phyloP scores from a whole-genome alignment of 2,797 vertebrate genomes.

The Hyperoplus immaculatus region DNA sequence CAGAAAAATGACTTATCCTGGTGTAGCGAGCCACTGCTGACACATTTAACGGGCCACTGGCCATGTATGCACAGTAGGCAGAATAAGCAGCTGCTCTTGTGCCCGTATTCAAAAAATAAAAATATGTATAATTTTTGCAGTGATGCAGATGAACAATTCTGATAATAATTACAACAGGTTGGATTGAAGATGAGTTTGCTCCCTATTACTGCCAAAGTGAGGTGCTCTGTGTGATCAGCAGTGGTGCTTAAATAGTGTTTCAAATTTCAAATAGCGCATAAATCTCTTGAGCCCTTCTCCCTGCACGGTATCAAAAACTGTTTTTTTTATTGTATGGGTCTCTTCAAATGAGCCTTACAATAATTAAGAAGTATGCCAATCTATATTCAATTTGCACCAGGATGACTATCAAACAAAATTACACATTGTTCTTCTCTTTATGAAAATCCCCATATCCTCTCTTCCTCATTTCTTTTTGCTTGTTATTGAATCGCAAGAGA shows the following conservation, averaged over 20 bases:
- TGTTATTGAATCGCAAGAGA: conserved; percentile 74
- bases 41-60: conserved; percentile 85
- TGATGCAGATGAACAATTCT: conserved; percentile 23
- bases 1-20: conserved; percentile 9
- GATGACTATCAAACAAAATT: conserved; percentile 73
- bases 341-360: conserved; percentile 72
- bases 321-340: conserved; percentile 69
- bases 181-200: conserved; percentile 24
- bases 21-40: conserved; percentile 29
- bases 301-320: conserved; percentile 49
- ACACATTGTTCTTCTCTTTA: conserved; percentile 65
- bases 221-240: conserved; percentile 30
- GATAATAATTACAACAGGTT: conserved; percentile 12
- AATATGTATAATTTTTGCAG: conserved; percentile 10
- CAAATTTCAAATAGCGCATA: conserved; percentile 53
- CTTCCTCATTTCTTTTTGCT: conserved; percentile 48
- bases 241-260: conserved; percentile 38
- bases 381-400: conserved; percentile 76
- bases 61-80: conserved; percentile 71
- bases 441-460: conserved; percentile 54
- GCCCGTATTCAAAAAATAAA: conserved; percentile 17
- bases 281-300: conserved; percentile 50
- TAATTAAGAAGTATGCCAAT: conserved; percentile 77
- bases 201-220: conserved; percentile 40
- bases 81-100: conserved; percentile 22